phyloP scores from a whole-genome alignment of 2,888 invertebrate genomes.

The Boloria selene region DNA sequence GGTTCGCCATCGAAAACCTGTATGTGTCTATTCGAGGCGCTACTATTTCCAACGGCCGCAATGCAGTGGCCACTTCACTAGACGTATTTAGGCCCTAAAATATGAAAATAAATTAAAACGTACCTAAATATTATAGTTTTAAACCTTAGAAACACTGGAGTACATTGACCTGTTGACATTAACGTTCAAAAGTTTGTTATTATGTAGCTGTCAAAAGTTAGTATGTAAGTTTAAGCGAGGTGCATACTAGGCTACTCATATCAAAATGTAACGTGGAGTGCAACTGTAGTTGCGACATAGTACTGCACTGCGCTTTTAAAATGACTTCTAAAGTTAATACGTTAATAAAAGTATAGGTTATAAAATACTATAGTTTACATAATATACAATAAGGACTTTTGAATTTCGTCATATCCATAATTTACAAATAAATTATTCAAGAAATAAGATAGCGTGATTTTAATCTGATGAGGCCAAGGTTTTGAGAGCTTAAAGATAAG shows the following conservation, averaged over 20 bases:
- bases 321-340: background rate
- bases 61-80: constrained; percentile 74
- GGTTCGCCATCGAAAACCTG: constrained; percentile 97
- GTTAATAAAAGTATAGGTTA: too few relatives aligned
- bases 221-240: background rate
- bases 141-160: too few relatives aligned
- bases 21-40: constrained; percentile 94
- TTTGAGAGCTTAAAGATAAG: too few relatives aligned
- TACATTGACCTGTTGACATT: too few relatives aligned
- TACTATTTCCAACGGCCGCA: constrained; percentile 87
- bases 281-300: background rate
- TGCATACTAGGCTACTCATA: background rate
- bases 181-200: too few relatives aligned
- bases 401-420: too few relatives aligned
- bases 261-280: background rate
- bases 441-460: too few relatives aligned
- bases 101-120: background rate
- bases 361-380: too few relatives aligned
- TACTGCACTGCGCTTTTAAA: constrained; percentile 11
- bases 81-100: constrained; percentile 87
- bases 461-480: too few relatives aligned
- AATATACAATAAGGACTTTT: too few relatives aligned
- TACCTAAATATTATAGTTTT: background rate
- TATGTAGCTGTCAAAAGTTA: too few relatives aligned
- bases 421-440: too few relatives aligned